phyloP scores from a whole-genome alignment of 2,888 invertebrate genomes.

The Lochmaea capreae region DNA sequence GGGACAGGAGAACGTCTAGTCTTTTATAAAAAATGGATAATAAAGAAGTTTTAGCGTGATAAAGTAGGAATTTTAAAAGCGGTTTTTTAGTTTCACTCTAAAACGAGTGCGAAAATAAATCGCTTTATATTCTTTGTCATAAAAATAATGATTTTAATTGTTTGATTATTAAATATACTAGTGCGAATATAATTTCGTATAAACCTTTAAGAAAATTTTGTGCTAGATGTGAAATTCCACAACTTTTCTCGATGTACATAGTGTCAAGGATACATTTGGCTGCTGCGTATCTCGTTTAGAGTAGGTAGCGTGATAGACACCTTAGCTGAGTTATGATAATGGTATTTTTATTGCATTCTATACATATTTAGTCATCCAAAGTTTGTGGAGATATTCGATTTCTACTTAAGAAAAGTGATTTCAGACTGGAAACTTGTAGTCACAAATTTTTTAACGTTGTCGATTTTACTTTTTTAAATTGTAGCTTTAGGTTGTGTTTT shows the following conservation, averaged over 20 bases:
- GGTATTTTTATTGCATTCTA: slow-evolving; percentile 31
- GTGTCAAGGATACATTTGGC: slow-evolving; percentile 39
- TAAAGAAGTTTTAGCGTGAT: too few species aligned
- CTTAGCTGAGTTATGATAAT: slow-evolving; percentile 27
- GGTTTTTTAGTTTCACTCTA: too few species aligned
- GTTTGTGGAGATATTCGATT: slow-evolving; percentile 18
- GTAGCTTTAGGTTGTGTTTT: not conserved
- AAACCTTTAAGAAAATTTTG: too few species aligned
- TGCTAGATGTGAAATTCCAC: too few species aligned
- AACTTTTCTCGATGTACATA: slow-evolving; percentile 15
- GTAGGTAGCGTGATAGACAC: slow-evolving; percentile 20
- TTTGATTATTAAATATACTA: too few species aligned
- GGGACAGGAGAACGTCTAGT: too few species aligned
- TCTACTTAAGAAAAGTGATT: slow-evolving; percentile 15
- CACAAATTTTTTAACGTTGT: not conserved
- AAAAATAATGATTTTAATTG: too few species aligned
- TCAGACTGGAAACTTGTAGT: not conserved
- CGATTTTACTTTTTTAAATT: not conserved
- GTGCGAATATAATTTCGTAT: too few species aligned
- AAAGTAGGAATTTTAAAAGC: too few species aligned
- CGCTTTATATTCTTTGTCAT: too few species aligned
- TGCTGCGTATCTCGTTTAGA: slow-evolving; percentile 26
- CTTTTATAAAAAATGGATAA: too few species aligned
- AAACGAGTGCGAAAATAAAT: too few species aligned
- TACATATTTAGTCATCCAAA: slow-evolving; percentile 29